Percentiles rank a stretch among this genome's conserved stretches.
Conservation (phyloP, 1,140 invertebrate species). For the Formica exsecta region DNA sequence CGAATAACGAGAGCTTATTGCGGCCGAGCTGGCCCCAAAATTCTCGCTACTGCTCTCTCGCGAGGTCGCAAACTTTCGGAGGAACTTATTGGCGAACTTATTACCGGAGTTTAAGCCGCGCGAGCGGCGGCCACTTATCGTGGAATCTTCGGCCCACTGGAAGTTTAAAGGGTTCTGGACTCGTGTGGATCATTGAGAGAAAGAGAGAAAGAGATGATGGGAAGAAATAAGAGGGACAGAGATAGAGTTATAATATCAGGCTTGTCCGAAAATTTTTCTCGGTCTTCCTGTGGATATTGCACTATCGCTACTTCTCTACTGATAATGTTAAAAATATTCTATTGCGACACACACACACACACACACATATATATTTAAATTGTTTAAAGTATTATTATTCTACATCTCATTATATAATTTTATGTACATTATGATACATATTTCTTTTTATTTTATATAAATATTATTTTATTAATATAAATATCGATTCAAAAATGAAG, state of each 20-base stretch:
- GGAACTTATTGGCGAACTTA: slow-evolving; percentile 81
- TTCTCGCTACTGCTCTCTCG: slow-evolving; percentile 28
- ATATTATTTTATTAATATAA: background rate
- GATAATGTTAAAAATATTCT: background rate
- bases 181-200: slow-evolving; percentile 34
- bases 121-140: slow-evolving; percentile 76
- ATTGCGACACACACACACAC: background rate
- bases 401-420: no score
- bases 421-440: background rate
- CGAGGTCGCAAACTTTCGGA: slow-evolving; percentile 75
- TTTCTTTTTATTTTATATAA: no score
- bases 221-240: slow-evolving; percentile 2
- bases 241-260: slow-evolving; percentile 60
- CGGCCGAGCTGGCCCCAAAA: slow-evolving; percentile 46
- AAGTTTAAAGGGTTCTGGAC: slow-evolving; percentile 77
- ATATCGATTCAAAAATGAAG: background rate
- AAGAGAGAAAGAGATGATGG: slow-evolving; percentile 38
- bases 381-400: no score
- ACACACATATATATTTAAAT: no score
- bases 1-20: slow-evolving; percentile 75
- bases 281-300: slow-evolving; percentile 61
- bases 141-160: slow-evolving; percentile 76
- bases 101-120: slow-evolving; percentile 79
- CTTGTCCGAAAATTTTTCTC: slow-evolving; percentile 66
- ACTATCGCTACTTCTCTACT: background rate